A percentile compares a stretch with the other conserved stretches of the same genome.
These are phyloP conservation scores for Apostichopus leukothele DNA, from an alignment of 53 echinoderm and acorn worm species.

Conservation along the genomic window DNA sequence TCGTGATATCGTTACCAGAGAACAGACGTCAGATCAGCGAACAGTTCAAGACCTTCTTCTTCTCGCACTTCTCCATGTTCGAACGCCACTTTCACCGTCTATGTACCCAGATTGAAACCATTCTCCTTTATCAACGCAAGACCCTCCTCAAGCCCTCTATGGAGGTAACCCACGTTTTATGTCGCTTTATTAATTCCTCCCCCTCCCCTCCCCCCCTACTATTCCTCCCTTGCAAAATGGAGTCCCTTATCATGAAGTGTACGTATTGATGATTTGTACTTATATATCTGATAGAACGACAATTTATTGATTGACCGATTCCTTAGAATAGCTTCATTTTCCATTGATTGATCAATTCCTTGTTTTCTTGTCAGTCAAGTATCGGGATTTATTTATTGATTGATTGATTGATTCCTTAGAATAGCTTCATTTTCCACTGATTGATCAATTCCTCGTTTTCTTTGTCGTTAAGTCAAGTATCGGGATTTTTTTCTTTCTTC, in stretches of 20 bases:
- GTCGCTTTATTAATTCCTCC: too few relatives aligned
- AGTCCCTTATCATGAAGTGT: too few relatives aligned
- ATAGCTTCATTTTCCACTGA: background rate
- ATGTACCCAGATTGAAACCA: constrained; percentile 67
- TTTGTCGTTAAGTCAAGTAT: background rate
- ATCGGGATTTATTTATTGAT: background rate
- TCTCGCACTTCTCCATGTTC: constrained; percentile 93
- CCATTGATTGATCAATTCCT: background rate
- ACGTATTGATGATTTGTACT: too few relatives aligned
- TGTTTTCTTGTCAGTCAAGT: background rate
- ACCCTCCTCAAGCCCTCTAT: constrained; percentile 61
- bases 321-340: background rate
- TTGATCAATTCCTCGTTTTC: background rate
- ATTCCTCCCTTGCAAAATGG: too few relatives aligned
- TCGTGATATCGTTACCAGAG: constrained; percentile 75
- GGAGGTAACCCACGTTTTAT: constrained; percentile 46
- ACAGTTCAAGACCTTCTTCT: constrained; percentile 91
- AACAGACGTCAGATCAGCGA: constrained; percentile 45
- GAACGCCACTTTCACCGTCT: constrained; percentile 85
- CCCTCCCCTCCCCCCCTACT: too few relatives aligned
- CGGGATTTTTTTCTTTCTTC: background rate
- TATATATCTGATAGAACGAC: too few relatives aligned
- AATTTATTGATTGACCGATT: background rate
- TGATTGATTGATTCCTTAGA: too few relatives aligned
- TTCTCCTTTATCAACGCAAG: constrained; percentile 65